Evolutionary conservation across 2,113 vertebrate genomes (phyloP).

Genomic region (Sturnira hondurensis): DNA sequence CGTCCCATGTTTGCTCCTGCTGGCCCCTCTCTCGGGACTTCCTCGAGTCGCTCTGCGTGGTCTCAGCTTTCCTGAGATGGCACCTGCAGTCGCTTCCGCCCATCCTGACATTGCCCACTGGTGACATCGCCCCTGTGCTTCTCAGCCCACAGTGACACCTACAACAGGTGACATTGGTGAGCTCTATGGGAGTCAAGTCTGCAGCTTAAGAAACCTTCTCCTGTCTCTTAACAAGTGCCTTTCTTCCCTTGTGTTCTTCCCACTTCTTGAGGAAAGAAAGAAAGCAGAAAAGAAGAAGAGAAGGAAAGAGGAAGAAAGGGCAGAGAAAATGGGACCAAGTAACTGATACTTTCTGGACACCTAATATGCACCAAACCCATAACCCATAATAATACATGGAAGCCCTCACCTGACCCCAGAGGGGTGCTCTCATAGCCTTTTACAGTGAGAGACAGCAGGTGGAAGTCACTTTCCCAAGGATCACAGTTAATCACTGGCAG

Average conservation of each 20-base stretch:
- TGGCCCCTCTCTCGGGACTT: background rate
- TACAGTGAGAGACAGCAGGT: background rate
- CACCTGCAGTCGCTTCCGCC: background rate
- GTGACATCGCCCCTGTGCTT: fast-evolving
- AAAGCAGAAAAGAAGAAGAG: no score
- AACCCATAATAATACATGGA: fast-evolving
- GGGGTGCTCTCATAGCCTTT: fast-evolving
- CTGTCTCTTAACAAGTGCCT: background rate
- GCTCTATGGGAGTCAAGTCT: background rate
- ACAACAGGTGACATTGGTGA: fast-evolving
- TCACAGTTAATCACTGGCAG: fast-evolving
- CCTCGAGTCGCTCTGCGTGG: fast-evolving
- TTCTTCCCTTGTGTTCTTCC: background rate
- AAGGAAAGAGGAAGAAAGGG: background rate
- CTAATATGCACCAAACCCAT: fast-evolving
- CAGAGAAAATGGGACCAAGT: background rate
- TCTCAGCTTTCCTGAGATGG: background rate
- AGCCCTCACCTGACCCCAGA: background rate
- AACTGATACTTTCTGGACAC: fast-evolving
- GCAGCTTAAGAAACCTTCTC: background rate
- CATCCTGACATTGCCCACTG: fast-evolving
- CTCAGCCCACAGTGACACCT: background rate
- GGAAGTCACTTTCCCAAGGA: background rate
- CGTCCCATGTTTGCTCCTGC: fast-evolving
- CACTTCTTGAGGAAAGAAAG: background rate